Base-by-base conservation (phyloP, 2,797 vertebrate species). In the Scomberomorus guttatus region DNA sequence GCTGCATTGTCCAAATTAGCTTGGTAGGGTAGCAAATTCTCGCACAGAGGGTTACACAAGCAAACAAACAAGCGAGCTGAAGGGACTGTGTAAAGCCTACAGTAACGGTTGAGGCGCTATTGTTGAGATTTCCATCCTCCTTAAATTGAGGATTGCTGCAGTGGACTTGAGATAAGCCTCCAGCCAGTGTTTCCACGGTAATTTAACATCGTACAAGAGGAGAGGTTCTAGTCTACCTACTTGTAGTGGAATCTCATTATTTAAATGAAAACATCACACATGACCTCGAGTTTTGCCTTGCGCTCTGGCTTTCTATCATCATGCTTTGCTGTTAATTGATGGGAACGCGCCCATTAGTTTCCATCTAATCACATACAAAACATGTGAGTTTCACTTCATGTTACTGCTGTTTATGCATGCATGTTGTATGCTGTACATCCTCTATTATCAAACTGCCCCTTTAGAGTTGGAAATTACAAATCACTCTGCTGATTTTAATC, bases 1-100 rank as follows among this genome's bases (percentile, higher is more conserved):
- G 50, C 79, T 74, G 77, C 32, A 13, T 76, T 50, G 80, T 84
- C 80, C 77, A 91, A 91, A 93, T 88, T 75, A 88, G 69, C 76
- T 78, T 39, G 75, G 51, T 82, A 29, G 44, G 77, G 50, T 75
- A 73, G 72, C n/a, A 79, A n/a, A 80, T 55, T 72, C 56, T 80
- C 2, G 2, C 69, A 59, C 62, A 57, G 20, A 77, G 73, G 55
- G 72, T 82, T 79, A 71, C 51, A 77, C 75, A 77, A 74, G 80
- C 57, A 89, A 86, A 80, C 87, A 90, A 83, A 87, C 77, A 80
- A 86, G 34, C 72, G 6, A 76, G 80, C 86, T 72, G 67, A 75
- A 37, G 71, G 85, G 78, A 81, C 86, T 75, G 76, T 70, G 77
- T 74, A 81, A 88, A 90, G 68, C 84, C 58, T 76, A 63, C 84